Conservation (phyloP, 64 coral and sea anemone species). For the Montipora foliosa region DNA sequence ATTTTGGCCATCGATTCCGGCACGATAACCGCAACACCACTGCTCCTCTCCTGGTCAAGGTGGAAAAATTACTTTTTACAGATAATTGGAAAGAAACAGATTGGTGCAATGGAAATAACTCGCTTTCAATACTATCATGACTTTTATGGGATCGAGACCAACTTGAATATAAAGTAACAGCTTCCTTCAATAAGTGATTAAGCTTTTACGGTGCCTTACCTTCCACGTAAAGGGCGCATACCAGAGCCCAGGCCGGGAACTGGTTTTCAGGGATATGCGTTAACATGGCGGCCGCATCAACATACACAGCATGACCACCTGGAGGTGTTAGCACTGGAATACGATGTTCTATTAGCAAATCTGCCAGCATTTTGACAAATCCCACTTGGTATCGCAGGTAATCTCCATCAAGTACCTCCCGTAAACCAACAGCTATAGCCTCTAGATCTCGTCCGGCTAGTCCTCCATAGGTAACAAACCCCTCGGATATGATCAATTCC, state of each 20-base stretch:
- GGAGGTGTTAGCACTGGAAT: slow-evolving; percentile 66
- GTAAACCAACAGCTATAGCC: slow-evolving; percentile 67
- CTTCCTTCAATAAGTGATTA: too few relatives aligned
- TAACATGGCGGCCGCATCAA: slow-evolving; percentile 68
- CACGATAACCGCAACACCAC: too few relatives aligned
- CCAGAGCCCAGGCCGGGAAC: slow-evolving; percentile 72
- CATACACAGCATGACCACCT: slow-evolving; percentile 82
- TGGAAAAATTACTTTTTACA: too few relatives aligned
- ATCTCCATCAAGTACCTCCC: slow-evolving; percentile 63
- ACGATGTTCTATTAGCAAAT: slow-evolving; percentile 40
- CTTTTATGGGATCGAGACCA: too few relatives aligned
- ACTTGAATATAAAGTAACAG: too few relatives aligned
- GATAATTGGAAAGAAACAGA: too few relatives aligned
- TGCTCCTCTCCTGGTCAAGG: too few relatives aligned
- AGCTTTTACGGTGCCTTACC: background rate
- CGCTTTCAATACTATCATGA: too few relatives aligned
- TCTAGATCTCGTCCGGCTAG: slow-evolving; percentile 76
- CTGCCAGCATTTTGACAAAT: slow-evolving; percentile 53
- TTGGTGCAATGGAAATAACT: too few relatives aligned
- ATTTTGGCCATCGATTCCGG: too few relatives aligned
- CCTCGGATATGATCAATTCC: slow-evolving; percentile 68
- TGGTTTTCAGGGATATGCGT: slow-evolving; percentile 54
- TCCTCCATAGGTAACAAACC: slow-evolving; percentile 81
- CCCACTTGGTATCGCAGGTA: slow-evolving; percentile 72
- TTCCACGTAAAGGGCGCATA: slow-evolving; percentile 62